These are phyloP conservation scores for Drosophila planitibia DNA, from an alignment of 2,888 invertebrate species.

Conservation along the genomic window DNA sequence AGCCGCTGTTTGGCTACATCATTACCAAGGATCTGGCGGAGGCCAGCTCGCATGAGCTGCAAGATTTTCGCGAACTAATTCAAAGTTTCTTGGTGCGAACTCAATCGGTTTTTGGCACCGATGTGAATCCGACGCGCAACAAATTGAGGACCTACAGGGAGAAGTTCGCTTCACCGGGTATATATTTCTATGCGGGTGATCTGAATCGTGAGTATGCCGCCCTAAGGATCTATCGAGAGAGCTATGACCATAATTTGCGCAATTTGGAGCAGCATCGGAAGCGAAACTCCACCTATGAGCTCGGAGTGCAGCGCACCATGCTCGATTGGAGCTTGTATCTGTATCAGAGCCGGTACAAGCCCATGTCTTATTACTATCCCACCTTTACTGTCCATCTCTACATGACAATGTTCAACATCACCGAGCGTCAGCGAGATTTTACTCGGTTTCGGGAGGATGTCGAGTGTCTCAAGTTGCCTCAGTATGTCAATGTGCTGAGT, in stretches of 20 bases:
- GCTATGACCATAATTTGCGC: slow-evolving; percentile 81
- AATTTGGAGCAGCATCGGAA: slow-evolving; percentile 76
- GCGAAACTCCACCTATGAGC: slow-evolving; percentile 76
- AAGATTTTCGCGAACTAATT: slow-evolving; percentile 70
- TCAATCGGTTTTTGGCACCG: slow-evolving; percentile 53
- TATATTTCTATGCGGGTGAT: slow-evolving; percentile 74
- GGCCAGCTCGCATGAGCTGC: slow-evolving; percentile 66
- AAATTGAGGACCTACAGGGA: slow-evolving; percentile 69
- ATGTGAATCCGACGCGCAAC: slow-evolving; percentile 59
- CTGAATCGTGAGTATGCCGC: slow-evolving; percentile 76
- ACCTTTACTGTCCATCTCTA: slow-evolving; percentile 83
- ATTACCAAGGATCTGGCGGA: slow-evolving; percentile 76
- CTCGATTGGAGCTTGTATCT: slow-evolving; percentile 83
- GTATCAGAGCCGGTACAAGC: slow-evolving; percentile 82
- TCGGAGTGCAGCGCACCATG: slow-evolving; percentile 77
- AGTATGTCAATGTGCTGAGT: slow-evolving; percentile 79
- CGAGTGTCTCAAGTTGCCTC: slow-evolving; percentile 82
- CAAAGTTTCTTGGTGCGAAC: slow-evolving; percentile 67
- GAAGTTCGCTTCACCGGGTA: slow-evolving; percentile 72
- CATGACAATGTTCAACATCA: slow-evolving; percentile 82
- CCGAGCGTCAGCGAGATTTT: slow-evolving; percentile 74
- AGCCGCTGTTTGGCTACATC: slow-evolving; percentile 83
- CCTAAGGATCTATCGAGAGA: slow-evolving; percentile 78
- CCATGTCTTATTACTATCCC: slow-evolving; percentile 83
- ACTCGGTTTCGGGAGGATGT: slow-evolving; percentile 74